Conservation (phyloP, 2,888 invertebrate species). For the Leucophenga maculata region DNA sequence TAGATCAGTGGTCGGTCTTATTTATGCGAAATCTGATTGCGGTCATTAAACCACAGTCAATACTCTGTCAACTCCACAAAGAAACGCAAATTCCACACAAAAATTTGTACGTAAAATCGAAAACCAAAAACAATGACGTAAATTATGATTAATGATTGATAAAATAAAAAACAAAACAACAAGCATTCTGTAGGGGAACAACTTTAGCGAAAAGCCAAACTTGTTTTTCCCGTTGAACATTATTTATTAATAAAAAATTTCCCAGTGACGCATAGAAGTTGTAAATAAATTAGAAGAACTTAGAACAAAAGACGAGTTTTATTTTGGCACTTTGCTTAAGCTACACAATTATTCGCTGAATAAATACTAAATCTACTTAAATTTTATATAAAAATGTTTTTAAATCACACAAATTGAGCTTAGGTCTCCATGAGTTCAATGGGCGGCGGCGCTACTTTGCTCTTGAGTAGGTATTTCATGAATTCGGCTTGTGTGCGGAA, state of each 20-base stretch:
- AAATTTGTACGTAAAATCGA: too few species aligned
- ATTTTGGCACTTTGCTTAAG: slow-evolving; percentile 12
- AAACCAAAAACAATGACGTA: not conserved
- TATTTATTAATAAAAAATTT: not conserved
- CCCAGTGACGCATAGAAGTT: slow-evolving; percentile 3
- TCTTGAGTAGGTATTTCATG: slow-evolving; percentile 63
- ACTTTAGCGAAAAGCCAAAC: slow-evolving; percentile 8
- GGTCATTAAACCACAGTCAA: too few species aligned
- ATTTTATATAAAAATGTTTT: too few species aligned
- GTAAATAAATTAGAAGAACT: not conserved
- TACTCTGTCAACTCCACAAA: too few species aligned
- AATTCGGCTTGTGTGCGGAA: slow-evolving; percentile 62
- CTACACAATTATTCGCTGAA: not conserved
- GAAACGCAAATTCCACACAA: too few species aligned
- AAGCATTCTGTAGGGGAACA: not conserved
- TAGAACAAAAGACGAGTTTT: not conserved
- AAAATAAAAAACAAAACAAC: not conserved
- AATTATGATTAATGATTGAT: not conserved
- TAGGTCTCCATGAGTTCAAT: not conserved
- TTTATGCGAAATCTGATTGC: too few species aligned
- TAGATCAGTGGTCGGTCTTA: too few species aligned
- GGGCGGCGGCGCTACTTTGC: slow-evolving; percentile 50
- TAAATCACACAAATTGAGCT: not conserved
- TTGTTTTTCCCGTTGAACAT: not conserved
- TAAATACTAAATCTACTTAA: slow-evolving; percentile 10